Conservation (phyloP, 2,888 invertebrate species). For the Pegoplata infirma region DNA sequence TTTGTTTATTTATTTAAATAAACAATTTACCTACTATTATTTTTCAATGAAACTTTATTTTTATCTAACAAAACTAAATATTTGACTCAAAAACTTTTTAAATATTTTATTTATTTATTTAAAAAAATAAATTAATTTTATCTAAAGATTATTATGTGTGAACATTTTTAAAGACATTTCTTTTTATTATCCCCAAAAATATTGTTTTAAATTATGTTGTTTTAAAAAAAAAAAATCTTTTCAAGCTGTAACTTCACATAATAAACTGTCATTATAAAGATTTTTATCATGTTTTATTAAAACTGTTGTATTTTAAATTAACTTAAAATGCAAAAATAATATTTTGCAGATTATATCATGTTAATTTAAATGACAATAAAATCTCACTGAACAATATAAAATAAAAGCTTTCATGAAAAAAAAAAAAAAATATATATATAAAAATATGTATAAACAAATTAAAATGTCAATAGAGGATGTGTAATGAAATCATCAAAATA, state of each 20-base stretch:
- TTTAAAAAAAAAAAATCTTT: not conserved
- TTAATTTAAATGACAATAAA: not conserved
- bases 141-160: not conserved
- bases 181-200: not conserved
- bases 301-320: not conserved
- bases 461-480: not conserved
- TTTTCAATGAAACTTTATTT: not conserved
- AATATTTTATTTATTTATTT: not conserved
- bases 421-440: not conserved
- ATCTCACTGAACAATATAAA: not conserved
- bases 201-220: not conserved
- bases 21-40: too few species aligned
- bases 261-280: not conserved
- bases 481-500: not conserved
- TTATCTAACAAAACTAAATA: not conserved
- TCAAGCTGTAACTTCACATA: not conserved
- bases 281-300: not conserved
- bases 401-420: not conserved
- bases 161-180: not conserved
- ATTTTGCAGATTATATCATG: not conserved
- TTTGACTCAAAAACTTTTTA: too few species aligned
- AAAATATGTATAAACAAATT: not conserved
- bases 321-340: not conserved
- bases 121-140: not conserved
- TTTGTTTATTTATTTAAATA: not conserved